A percentile compares a stretch with the other conserved stretches of the same genome.
Evolutionary conservation across 2,113 vertebrate genomes (phyloP).

Genomic region (Saguinus imperator): DNA sequence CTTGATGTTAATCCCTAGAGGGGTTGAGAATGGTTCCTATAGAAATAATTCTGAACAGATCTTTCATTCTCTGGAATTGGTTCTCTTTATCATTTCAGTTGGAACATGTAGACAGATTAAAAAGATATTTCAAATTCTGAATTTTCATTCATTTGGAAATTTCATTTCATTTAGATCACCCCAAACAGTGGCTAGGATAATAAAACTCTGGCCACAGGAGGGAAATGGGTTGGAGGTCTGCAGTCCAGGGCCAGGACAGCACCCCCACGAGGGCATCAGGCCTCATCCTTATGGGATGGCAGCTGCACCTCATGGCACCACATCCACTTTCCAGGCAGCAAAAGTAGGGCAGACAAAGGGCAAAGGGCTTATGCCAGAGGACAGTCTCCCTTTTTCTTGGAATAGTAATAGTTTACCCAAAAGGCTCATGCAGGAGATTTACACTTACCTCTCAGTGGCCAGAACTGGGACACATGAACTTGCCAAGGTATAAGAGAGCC

Average conservation of each 20-base stretch:
- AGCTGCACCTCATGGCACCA: rapidly evolving
- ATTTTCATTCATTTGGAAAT: neutral
- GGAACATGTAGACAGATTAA: neutral
- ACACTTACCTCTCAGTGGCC: neutral
- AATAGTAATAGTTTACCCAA: neutral
- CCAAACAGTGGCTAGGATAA: rapidly evolving
- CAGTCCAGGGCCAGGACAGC: neutral
- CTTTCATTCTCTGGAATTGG: neutral
- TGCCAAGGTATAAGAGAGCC: neutral
- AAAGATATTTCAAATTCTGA: neutral
- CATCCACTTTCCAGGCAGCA: neutral
- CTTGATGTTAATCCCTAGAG: neutral
- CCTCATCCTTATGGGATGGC: neutral
- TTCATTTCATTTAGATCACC: neutral
- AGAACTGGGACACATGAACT: neutral
- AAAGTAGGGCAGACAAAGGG: neutral
- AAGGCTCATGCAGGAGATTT: neutral
- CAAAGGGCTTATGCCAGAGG: neutral
- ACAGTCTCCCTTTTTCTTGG: neutral
- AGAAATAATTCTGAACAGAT: neutral
- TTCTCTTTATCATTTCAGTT: neutral
- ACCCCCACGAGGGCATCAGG: neutral
- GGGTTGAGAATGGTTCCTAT: neutral
- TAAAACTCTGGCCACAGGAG: neutral
- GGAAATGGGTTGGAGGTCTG: neutral